phyloP scores from a whole-genome alignment of 2,888 invertebrate species.

The Cerastoderma edule region DNA sequence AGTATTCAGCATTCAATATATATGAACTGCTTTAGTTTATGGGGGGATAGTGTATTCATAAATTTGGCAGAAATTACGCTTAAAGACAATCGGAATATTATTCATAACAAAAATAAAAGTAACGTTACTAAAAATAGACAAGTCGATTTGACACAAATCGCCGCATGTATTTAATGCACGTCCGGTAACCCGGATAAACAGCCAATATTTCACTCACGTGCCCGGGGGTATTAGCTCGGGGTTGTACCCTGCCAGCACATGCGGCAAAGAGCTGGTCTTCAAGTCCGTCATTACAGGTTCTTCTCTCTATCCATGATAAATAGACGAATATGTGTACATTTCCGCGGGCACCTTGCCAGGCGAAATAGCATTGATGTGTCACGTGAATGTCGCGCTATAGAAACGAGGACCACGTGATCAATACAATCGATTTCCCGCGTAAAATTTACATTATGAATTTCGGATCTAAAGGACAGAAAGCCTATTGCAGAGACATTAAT shows the following conservation, averaged over 20 bases:
- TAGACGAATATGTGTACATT: slow-evolving; percentile 17
- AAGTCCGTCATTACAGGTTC: slow-evolving; percentile 23
- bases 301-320: slow-evolving; percentile 37
- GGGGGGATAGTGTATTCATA: too few relatives aligned
- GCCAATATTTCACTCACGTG: slow-evolving; percentile 18
- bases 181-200: neutral
- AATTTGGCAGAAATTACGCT: neutral
- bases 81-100: neutral
- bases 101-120: neutral
- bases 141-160: slow-evolving; percentile 1
- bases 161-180: slow-evolving; percentile 4
- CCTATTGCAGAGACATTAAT: too few relatives aligned
- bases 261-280: slow-evolving; percentile 24
- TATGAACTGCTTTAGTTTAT: too few relatives aligned
- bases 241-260: slow-evolving; percentile 26
- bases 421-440: slow-evolving; percentile 9
- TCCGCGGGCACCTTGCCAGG: slow-evolving; percentile 33
- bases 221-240: slow-evolving; percentile 1
- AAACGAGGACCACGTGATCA: slow-evolving; percentile 17
- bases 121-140: slow-evolving; percentile 22
- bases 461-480: too few relatives aligned
- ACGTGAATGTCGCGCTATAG: slow-evolving; percentile 16
- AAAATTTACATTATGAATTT: too few relatives aligned
- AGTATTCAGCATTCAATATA: too few relatives aligned
- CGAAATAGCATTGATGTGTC: slow-evolving; percentile 17